Percentiles rank a stretch among this genome's conserved stretches.
These are phyloP conservation scores for Spicauda simplicius DNA, from an alignment of 2,888 invertebrate genomes.

Conservation along the genomic window DNA sequence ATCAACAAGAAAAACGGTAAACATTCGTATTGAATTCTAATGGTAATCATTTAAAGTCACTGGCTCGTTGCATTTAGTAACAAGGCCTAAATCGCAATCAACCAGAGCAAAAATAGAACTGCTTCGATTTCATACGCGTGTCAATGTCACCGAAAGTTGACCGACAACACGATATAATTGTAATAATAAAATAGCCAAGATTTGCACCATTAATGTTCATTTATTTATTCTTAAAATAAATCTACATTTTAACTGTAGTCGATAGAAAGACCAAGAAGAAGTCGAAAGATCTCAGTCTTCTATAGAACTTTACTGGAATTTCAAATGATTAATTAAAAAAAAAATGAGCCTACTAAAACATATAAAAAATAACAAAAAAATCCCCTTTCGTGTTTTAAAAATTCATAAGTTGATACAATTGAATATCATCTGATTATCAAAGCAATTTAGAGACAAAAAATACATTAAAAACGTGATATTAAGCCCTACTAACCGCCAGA, in stretches of 20 bases:
- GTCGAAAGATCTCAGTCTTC: too few species aligned
- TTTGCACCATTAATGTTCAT: neutral
- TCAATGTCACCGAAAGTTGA: conserved; percentile 70
- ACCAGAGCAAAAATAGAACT: conserved; percentile 67
- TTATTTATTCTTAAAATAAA: neutral
- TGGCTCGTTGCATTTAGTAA: conserved; percentile 1
- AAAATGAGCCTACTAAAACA: too few species aligned
- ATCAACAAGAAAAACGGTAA: neutral
- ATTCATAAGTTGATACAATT: too few species aligned
- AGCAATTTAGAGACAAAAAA: neutral
- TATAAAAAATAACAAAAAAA: too few species aligned
- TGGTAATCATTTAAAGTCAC: neutral
- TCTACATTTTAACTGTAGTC: too few species aligned
- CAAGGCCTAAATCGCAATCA: conserved; percentile 60
- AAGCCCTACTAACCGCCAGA: neutral
- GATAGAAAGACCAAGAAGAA: too few species aligned
- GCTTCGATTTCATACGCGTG: conserved; percentile 50
- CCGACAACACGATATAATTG: conserved; percentile 5
- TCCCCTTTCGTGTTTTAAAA: too few species aligned
- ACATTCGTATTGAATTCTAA: neutral
- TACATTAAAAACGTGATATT: neutral
- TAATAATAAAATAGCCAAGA: neutral
- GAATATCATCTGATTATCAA: neutral
- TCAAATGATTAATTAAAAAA: too few species aligned
- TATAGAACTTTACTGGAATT: too few species aligned